Base-by-base conservation (phyloP, 2,888 invertebrate species). In the Podotricha telesiphe region DNA sequence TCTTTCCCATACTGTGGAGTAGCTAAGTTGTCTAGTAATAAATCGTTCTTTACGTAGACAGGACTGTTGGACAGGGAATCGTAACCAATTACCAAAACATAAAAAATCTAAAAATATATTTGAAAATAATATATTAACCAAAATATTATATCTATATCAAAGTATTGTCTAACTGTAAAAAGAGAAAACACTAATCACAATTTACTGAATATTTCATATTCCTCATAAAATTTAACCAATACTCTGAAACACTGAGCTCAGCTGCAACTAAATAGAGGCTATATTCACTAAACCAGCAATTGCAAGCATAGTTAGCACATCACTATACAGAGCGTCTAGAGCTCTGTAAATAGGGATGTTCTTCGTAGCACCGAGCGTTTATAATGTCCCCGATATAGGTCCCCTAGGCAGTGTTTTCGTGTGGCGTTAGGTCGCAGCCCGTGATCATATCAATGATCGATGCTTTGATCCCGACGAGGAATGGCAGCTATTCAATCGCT, bases 401-500 rank as follows among this genome's bases (percentile, higher is more conserved):
- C 28, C 55, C 65, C 45, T 55, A 62, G 62, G 62, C 62, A 50
- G 34, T 50, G 62, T 50, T 62, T 62, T 45, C 34, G 61, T 62
- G 28, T 48, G 56, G 34, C 65, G 47, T 40, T 47, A 48, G 47
- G 56, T 48, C 58, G 47, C 47, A 62, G 48, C 40, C 53, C 48
- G 65, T 66, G 65, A 58, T 66, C 65, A 66, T 48, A 66, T 48
- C 65, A 48, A 55, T 55, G 65, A 66, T 66, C 40, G 56, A 56
- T 66, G 56, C 58, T 66, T 47, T 56, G 65, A 66, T 66, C 47
- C 19, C 47, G 47, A 37, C 65, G 56, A 48, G 45, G 47, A 58
- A 58, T 65, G 65, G 56, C 65, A 48, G 58, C 56, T 65, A 58
- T 48, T 48, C 56, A 56, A 48, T 58, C 56, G 48, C 56, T 58